Evolutionary conservation across 2,797 vertebrate genomes (phyloP), one percentile per base, ranked within the genome.

Genomic region (Bryconaethiops microstoma): DNA sequence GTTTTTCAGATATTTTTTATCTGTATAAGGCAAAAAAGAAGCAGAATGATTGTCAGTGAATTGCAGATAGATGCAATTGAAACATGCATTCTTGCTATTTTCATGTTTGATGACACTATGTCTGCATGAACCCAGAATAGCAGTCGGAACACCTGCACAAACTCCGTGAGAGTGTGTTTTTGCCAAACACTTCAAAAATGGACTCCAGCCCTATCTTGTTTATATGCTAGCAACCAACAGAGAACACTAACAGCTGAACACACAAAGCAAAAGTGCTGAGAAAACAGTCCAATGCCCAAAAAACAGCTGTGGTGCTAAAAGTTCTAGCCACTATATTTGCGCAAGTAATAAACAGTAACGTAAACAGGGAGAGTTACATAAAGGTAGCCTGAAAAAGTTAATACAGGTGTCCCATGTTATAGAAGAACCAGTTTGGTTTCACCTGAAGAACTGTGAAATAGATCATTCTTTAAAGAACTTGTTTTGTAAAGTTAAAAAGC

Each of bases 41-140:
- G 40, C 12, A 13, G 54, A 19, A 17, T 39, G 35, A 42, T 60
- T 60, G 55, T 60, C 35, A 74, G 39, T 60, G 55, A 60, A 74
- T 23, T 74, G 72, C 39, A 60, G 55, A 74, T 74, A 39, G 39
- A 74, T 73, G 29, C 71, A 23, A 39, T 59, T 57, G 19, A 73
- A 40, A 73, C 54, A 40, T 74, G 45, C 29, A 59, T 74, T 57
- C 17, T 64, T 73, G 52, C 48, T 54, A 39, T 74, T 74, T 73
- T 74, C 71, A 5, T 17, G 52, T 59, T 57, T 74, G 71, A 74
- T 74, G 69, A 54, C 52, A 73, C 50, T 57, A 70, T 16, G 52
- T 73, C 70, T 73, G 10, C 16, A 23, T 54, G 50, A 55, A 35
- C 45, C 23, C 25, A 71, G 69, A 71, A 71, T 71, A 71, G 48